phyloP scores from a whole-genome alignment of 2,113 vertebrate species.

The Sitta europaea region DNA sequence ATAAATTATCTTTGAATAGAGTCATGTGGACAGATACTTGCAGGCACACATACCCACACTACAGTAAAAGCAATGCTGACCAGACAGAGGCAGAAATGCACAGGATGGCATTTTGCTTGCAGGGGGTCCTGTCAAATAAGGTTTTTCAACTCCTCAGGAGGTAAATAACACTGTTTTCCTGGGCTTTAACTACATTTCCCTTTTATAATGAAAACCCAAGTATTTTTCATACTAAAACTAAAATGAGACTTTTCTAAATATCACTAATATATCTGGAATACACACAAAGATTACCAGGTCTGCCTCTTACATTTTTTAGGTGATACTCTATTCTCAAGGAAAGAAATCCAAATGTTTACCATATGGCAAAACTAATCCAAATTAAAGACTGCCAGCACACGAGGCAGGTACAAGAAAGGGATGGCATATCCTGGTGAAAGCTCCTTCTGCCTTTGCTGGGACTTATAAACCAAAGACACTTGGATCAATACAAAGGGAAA shows the following conservation, averaged over 20 bases:
- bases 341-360: neutral
- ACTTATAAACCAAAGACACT: neutral
- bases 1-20: conserved; percentile 44
- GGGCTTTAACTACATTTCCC: neutral
- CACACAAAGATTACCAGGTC: neutral
- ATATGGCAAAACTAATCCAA: neutral
- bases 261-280: neutral
- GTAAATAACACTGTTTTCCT: neutral
- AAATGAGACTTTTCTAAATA: neutral
- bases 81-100: neutral
- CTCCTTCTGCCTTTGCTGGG: neutral
- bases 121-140: neutral
- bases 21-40: neutral
- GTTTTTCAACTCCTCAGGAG: neutral
- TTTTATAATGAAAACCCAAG: neutral
- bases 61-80: neutral
- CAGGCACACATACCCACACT: neutral
- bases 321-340: neutral
- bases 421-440: neutral
- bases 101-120: neutral
- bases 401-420: neutral
- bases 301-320: neutral
- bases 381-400: neutral
- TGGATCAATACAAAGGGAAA: conserved; percentile 20
- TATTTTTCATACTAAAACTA: neutral